These are phyloP conservation scores for Calliopum simillimum DNA, from an alignment of 2,888 invertebrate genomes.

Conservation along the genomic window DNA sequence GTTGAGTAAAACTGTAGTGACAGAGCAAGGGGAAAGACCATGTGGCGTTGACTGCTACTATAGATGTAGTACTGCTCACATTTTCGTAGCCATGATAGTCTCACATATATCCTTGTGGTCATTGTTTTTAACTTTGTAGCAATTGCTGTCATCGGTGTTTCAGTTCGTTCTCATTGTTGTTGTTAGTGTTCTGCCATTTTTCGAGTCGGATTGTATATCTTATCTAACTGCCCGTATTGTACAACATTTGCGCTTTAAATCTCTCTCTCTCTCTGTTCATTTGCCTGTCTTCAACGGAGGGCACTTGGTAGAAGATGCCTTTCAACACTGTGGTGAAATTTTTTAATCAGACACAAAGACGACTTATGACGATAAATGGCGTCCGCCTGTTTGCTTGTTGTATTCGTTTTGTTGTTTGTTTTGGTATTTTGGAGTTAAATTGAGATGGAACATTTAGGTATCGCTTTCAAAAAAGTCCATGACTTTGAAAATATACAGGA, in stretches of 20 bases:
- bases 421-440: too few species aligned
- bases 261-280: background rate
- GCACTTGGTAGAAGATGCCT: slow-evolving; percentile 11
- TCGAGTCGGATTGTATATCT: slow-evolving; percentile 20
- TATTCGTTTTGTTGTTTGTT: too few species aligned
- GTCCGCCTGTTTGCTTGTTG: background rate
- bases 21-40: too few species aligned
- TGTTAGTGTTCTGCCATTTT: background rate
- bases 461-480: too few species aligned
- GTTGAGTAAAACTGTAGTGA: too few species aligned
- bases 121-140: slow-evolving; percentile 35
- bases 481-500: too few species aligned
- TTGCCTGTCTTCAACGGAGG: too few species aligned
- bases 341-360: slow-evolving; percentile 42
- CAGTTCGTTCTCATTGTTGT: background rate
- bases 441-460: too few species aligned
- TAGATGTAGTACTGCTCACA: too few species aligned
- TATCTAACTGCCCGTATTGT: slow-evolving; percentile 26
- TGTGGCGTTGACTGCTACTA: too few species aligned
- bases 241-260: background rate
- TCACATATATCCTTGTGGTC: slow-evolving; percentile 17
- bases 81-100: background rate
- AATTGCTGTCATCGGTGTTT: slow-evolving; percentile 20
- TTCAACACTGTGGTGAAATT: slow-evolving; percentile 33
- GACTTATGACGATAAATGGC: slow-evolving; percentile 42